A percentile compares a stretch with the other conserved stretches of the same genome.
Evolutionary conservation across 2,888 invertebrate genomes (phyloP).

Genomic region (Galerucella pusilla): DNA sequence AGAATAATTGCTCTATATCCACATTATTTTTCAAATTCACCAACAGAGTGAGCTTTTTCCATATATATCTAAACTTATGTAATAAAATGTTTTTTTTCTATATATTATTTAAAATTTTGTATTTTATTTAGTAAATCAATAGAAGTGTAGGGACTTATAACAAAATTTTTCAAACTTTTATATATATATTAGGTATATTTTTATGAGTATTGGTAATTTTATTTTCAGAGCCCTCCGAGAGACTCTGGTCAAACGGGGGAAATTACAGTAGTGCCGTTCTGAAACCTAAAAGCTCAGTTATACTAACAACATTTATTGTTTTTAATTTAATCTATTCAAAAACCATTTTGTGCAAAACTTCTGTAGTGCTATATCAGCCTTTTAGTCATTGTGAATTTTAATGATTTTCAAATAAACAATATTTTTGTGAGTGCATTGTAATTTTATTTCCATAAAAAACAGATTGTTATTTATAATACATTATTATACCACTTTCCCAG

Average conservation of each 20-base stretch:
- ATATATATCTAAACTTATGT: no score
- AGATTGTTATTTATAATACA: no score
- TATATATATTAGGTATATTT: background rate
- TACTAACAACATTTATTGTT: background rate
- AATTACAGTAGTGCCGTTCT: slow-evolving; percentile 66
- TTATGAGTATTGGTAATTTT: slow-evolving; percentile 29
- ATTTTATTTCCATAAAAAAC: background rate
- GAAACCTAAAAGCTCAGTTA: slow-evolving; percentile 44
- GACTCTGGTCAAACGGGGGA: slow-evolving; percentile 70
- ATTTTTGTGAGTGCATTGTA: slow-evolving; percentile 4
- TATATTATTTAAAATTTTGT: no score
- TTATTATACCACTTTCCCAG: no score
- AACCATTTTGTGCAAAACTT: background rate
- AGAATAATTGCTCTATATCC: no score
- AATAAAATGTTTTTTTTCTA: no score
- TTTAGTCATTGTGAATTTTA: background rate
- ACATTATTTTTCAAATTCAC: no score
- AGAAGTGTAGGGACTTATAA: background rate
- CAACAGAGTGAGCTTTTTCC: no score
- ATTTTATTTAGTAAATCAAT: no score
- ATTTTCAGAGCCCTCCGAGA: slow-evolving; percentile 68
- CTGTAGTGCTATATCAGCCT: background rate
- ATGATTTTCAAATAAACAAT: slow-evolving; percentile 6
- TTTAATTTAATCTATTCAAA: background rate
- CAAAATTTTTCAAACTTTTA: background rate